Evolutionary conservation across 1,140 invertebrate genomes (phyloP).

Genomic region (Chlorops oryzae): DNA sequence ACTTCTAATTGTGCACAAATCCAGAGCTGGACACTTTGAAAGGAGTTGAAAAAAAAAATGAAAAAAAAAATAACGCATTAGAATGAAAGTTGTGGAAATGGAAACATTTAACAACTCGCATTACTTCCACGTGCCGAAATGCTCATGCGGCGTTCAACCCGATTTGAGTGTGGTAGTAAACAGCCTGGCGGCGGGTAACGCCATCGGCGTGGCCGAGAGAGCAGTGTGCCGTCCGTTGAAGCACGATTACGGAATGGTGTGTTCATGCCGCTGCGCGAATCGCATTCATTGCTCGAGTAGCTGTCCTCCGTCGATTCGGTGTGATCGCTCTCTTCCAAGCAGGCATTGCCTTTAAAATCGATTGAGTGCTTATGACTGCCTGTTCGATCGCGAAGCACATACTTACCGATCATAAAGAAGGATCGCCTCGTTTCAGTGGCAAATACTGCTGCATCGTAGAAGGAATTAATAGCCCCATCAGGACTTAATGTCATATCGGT

Average conservation of each 20-base stretch:
- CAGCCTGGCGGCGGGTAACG: slow-evolving; percentile 49
- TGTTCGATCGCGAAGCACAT: too few relatives aligned
- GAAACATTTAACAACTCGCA: slow-evolving; percentile 53
- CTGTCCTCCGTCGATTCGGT: slow-evolving; percentile 41
- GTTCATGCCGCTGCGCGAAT: slow-evolving; percentile 32
- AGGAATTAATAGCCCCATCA: slow-evolving; percentile 35
- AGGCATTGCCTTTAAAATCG: slow-evolving; percentile 27
- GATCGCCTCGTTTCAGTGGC: slow-evolving; percentile 31
- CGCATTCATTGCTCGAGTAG: slow-evolving; percentile 26
- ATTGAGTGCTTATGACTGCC: too few relatives aligned
- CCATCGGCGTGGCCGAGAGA: slow-evolving; percentile 51
- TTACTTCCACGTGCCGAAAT: slow-evolving; percentile 55
- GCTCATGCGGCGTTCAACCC: slow-evolving; percentile 52
- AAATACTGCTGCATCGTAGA: slow-evolving; percentile 31
- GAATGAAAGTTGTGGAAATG: too few relatives aligned
- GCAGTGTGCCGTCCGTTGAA: slow-evolving; percentile 56
- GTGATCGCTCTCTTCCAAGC: slow-evolving; percentile 35
- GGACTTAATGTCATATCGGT: slow-evolving; percentile 30
- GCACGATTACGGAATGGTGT: slow-evolving; percentile 56
- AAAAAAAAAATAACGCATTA: too few relatives aligned
- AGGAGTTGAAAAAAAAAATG: too few relatives aligned
- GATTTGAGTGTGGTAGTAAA: slow-evolving; percentile 43
- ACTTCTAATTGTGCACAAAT: too few relatives aligned
- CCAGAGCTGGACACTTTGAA: too few relatives aligned
- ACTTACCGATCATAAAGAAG: slow-evolving; percentile 27